phyloP scores from a whole-genome alignment of 2,888 invertebrate genomes.

The Brenthis hecate region DNA sequence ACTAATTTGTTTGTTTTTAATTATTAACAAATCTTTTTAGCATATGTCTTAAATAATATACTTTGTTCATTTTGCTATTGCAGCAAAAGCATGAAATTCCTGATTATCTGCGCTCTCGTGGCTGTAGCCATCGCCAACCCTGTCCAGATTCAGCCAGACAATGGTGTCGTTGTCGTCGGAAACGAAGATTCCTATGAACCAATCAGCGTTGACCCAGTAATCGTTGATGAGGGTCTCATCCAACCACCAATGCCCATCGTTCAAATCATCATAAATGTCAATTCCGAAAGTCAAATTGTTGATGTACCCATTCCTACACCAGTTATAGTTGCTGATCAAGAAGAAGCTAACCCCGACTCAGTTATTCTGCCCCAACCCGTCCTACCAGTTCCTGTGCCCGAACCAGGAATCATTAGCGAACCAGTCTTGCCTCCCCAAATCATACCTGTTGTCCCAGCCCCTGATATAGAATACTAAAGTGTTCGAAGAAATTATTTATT shows the following conservation, averaged over 20 bases:
- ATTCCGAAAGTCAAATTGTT: neutral
- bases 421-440: constrained; percentile 8
- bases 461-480: neutral
- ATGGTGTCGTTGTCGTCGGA: constrained; percentile 31
- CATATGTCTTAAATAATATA: too few species aligned
- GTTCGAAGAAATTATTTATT: neutral
- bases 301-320: neutral
- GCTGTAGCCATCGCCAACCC: constrained; percentile 39
- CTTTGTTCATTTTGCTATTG: neutral
- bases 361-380: too few species aligned
- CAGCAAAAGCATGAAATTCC: constrained; percentile 37
- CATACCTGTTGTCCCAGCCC: neutral
- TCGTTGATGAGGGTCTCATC: constrained; percentile 21
- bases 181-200: constrained; percentile 24
- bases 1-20: neutral
- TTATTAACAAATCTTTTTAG: too few species aligned
- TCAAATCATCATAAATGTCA: neutral
- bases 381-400: constrained; percentile 21
- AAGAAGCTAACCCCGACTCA: neutral
- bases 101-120: constrained; percentile 36
- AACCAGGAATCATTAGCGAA: constrained; percentile 7
- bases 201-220: constrained; percentile 33
- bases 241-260: neutral
- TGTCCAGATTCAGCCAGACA: constrained; percentile 23
- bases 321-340: neutral